Conservation (phyloP, 2,888 invertebrate species). For the Thysanoteuthis rhombus region DNA sequence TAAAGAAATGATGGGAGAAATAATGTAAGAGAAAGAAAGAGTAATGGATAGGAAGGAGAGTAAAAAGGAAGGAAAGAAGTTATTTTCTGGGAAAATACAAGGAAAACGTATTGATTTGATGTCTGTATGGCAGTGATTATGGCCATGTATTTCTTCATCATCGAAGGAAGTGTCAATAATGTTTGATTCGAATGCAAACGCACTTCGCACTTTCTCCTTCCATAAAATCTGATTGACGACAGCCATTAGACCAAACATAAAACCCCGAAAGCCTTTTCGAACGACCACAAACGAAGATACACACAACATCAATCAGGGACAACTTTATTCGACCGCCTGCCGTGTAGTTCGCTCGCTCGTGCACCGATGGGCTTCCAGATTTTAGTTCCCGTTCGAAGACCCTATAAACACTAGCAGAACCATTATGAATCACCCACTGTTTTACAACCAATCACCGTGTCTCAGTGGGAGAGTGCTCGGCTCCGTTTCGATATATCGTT, state of each 20-base stretch:
- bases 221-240: background rate
- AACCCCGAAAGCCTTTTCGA: background rate
- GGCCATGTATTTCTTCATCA: background rate
- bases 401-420: background rate
- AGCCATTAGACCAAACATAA: background rate
- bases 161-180: background rate
- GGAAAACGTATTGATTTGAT: background rate
- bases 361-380: background rate
- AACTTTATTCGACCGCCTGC: background rate
- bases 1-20: background rate
- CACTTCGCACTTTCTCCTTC: background rate
- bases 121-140: background rate
- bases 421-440: background rate
- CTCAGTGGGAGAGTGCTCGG: too few relatives aligned
- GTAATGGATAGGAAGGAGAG: background rate
- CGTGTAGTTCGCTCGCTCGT: background rate
- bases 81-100: background rate
- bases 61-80: background rate
- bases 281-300: background rate
- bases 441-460: too few relatives aligned
- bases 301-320: background rate
- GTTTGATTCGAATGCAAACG: background rate
- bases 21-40: background rate
- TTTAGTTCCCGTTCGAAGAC: background rate
- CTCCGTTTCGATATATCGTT: too few relatives aligned